These are phyloP conservation scores for Musca domestica DNA, from an alignment of 1,140 invertebrate species.

Conservation along the genomic window DNA sequence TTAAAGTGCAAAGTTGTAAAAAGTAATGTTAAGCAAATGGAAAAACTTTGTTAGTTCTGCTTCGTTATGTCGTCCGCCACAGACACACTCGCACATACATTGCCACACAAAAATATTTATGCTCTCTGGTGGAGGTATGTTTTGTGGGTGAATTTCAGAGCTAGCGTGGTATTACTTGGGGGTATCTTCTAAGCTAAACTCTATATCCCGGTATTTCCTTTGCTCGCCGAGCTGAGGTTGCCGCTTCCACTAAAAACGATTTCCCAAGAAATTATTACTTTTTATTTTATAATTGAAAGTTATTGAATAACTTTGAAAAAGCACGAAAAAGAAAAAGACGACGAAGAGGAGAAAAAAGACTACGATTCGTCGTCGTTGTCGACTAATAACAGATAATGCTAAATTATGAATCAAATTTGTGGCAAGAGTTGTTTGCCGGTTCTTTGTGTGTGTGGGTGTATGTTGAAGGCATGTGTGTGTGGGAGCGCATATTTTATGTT, in stretches of 20 bases:
- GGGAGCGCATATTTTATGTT: background rate
- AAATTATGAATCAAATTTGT: conserved; percentile 5
- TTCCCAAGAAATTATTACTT: conserved; percentile 9
- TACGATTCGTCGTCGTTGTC: background rate
- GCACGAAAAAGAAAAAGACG: too few species aligned
- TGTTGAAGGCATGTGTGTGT: background rate
- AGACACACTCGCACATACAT: too few species aligned
- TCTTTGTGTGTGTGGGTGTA: background rate
- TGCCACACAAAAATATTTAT: too few species aligned
- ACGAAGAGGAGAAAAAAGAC: too few species aligned
- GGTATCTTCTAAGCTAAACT: too few species aligned
- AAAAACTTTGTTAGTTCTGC: conserved; percentile 24
- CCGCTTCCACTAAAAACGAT: too few species aligned
- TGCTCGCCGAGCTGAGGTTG: too few species aligned
- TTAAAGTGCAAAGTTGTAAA: conserved; percentile 45
- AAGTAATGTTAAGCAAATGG: conserved; percentile 28
- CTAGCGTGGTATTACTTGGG: too few species aligned
- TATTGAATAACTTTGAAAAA: conserved; percentile 16
- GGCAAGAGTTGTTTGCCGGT: background rate
- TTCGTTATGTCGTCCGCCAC: background rate
- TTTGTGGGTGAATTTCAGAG: too few species aligned
- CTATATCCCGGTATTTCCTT: too few species aligned
- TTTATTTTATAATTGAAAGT: conserved; percentile 20
- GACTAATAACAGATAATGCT: conserved; percentile 1
- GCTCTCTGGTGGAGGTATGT: too few species aligned